These are phyloP conservation scores for Dendrocincla tyrannina DNA, from an alignment of 2,797 vertebrate genomes.

Conservation along the genomic window DNA sequence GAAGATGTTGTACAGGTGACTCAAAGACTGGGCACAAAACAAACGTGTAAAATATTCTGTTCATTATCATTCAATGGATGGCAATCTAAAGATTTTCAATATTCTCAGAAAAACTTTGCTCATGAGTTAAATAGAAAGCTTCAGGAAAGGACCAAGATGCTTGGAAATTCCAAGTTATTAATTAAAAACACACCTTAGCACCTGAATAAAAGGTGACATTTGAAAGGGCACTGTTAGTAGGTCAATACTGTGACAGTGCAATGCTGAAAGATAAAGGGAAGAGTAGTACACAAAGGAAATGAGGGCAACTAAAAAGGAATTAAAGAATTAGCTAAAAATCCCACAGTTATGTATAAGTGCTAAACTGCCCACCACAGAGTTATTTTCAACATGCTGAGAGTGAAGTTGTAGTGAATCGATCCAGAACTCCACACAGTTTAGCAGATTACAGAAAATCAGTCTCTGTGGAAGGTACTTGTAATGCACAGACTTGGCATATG, in stretches of 20 bases:
- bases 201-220: neutral
- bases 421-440: neutral
- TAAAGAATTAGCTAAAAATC: neutral
- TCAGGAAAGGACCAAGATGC: neutral
- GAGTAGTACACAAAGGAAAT: neutral
- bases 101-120: neutral
- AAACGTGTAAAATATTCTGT: neutral
- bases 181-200: neutral
- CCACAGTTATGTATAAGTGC: neutral
- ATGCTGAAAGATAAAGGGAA: neutral
- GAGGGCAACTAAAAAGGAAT: neutral
- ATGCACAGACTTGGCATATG: neutral
- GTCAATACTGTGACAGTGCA: neutral
- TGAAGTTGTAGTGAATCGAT: neutral
- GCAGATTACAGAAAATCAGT: neutral
- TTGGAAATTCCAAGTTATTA: neutral
- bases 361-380: neutral
- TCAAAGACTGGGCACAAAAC: conserved; percentile 75
- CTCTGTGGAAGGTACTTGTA: neutral
- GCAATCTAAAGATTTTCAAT: neutral
- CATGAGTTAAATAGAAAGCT: neutral
- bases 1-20: conserved; percentile 56
- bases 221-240: neutral
- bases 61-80: neutral
- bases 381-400: neutral